phyloP scores from a whole-genome alignment of 2,113 vertebrate genomes.

The Ictidomys tridecemlineatus region DNA sequence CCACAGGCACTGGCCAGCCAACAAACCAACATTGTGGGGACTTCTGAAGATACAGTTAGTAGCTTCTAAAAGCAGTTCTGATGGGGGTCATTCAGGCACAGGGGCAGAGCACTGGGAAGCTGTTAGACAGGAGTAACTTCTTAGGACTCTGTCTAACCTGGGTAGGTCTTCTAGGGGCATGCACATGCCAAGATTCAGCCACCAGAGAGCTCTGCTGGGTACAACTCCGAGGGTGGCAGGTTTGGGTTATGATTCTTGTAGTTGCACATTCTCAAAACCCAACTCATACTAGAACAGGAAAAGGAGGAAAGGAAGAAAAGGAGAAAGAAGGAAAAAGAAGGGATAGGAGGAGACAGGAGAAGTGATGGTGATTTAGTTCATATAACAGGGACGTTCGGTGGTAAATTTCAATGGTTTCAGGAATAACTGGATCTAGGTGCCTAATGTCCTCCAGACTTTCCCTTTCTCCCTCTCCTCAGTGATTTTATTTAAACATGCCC shows the following conservation, averaged over 20 bases:
- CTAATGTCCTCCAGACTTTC: not conserved
- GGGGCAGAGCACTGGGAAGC: not conserved
- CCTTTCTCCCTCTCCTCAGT: not conserved
- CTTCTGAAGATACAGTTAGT: not conserved
- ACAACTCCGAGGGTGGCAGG: not conserved
- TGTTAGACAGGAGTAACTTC: not conserved
- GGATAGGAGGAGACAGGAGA: not conserved
- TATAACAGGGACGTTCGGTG: not conserved
- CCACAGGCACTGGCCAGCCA: not conserved
- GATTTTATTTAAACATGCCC: not conserved
- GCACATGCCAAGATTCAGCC: not conserved
- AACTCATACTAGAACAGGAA: not conserved
- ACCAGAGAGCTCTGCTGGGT: not conserved
- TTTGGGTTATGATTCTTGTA: not conserved
- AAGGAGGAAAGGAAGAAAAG: not conserved
- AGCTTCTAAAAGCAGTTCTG: not conserved
- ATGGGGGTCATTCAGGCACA: not conserved
- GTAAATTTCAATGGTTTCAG: not conserved
- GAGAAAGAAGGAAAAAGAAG: not conserved
- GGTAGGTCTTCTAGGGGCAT: not conserved
- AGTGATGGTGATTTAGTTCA: not conserved
- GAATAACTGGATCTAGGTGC: not conserved
- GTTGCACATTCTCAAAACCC: not conserved
- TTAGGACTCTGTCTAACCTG: not conserved
- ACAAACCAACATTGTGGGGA: not conserved